Percentiles rank a stretch among this genome's conserved stretches.
These are phyloP conservation scores for Frieseomelitta varia DNA, from an alignment of 1,140 invertebrate species.

Conservation along the genomic window DNA sequence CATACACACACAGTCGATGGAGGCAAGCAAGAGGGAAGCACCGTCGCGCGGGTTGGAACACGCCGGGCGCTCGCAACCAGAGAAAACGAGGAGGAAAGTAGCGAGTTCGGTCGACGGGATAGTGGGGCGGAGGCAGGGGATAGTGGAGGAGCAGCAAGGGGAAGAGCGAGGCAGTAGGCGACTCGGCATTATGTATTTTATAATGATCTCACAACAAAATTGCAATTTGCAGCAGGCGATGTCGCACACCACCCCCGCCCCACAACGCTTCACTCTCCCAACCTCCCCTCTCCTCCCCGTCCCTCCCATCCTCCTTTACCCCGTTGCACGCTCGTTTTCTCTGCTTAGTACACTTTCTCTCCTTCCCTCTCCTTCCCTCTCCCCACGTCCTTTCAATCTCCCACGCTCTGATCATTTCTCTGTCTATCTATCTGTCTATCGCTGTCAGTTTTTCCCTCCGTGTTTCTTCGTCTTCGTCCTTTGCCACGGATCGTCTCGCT, in stretches of 20 bases:
- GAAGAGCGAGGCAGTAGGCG: slow-evolving; percentile 57
- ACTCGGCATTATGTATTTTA: slow-evolving; percentile 80
- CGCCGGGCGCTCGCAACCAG: slow-evolving; percentile 1
- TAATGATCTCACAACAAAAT: slow-evolving; percentile 82
- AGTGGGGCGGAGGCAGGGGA: slow-evolving; percentile 45
- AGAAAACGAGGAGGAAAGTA: slow-evolving; percentile 50
- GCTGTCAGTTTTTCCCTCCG: slow-evolving; percentile 13
- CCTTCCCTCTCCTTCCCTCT: background rate
- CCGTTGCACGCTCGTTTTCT: slow-evolving; percentile 49
- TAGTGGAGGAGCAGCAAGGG: background rate
- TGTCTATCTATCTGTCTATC: background rate
- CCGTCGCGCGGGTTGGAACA: slow-evolving; percentile 21
- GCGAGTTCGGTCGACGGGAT: slow-evolving; percentile 46
- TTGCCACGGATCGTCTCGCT: slow-evolving; percentile 22
- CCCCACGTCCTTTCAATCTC: background rate
- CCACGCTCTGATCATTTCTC: slow-evolving; percentile 6
- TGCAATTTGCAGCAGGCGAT: slow-evolving; percentile 77
- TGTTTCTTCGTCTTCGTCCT: slow-evolving; percentile 15
- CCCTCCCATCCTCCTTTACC: background rate
- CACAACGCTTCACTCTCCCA: background rate
- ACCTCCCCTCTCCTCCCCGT: background rate
- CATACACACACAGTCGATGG: slow-evolving; percentile 1
- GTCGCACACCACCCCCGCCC: slow-evolving; percentile 63
- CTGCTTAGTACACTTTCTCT: slow-evolving; percentile 44
- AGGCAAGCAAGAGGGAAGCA: slow-evolving; percentile 24